These are phyloP conservation scores for Calliphora vomitoria DNA, from an alignment of 2,888 invertebrate species.

Conservation along the genomic window DNA sequence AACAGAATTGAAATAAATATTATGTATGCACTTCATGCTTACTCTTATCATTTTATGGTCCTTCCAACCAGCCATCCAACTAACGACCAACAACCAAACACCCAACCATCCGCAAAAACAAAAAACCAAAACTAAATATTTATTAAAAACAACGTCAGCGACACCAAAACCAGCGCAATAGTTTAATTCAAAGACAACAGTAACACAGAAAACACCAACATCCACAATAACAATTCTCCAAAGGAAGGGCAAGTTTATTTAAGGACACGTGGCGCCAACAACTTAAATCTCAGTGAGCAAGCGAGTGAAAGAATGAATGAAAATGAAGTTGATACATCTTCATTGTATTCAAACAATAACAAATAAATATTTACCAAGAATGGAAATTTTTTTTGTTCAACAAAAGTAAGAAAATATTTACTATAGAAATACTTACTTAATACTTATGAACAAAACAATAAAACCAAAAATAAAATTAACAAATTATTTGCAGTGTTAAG, in stretches of 20 bases:
- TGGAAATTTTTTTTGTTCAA: constrained; percentile 27
- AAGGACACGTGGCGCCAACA: constrained; percentile 68
- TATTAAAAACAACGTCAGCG: constrained; percentile 38
- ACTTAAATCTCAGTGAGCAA: neutral
- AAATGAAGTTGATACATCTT: constrained; percentile 6
- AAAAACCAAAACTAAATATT: constrained; percentile 50
- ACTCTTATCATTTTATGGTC: constrained; percentile 20
- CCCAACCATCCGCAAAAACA: constrained; percentile 12
- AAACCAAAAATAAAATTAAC: constrained; percentile 31
- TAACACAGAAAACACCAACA: constrained; percentile 27
- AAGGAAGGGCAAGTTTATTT: constrained; percentile 45
- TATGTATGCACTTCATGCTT: constrained; percentile 30
- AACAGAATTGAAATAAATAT: constrained; percentile 33
- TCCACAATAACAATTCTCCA: constrained; percentile 11
- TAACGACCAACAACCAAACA: neutral
- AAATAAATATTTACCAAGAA: constrained; percentile 57
- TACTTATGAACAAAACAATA: constrained; percentile 11
- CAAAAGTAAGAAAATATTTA: constrained; percentile 65
- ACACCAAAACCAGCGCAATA: constrained; percentile 7
- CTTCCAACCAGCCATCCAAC: constrained; percentile 26
- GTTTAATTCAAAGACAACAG: constrained; percentile 30
- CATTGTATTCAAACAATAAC: constrained; percentile 23
- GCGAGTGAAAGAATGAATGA: constrained; percentile 15
- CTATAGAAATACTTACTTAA: neutral
- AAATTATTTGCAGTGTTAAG: constrained; percentile 30